These are phyloP conservation scores for Taenioides sp. DNA, from an alignment of 2,797 vertebrate species.

Conservation along the genomic window DNA sequence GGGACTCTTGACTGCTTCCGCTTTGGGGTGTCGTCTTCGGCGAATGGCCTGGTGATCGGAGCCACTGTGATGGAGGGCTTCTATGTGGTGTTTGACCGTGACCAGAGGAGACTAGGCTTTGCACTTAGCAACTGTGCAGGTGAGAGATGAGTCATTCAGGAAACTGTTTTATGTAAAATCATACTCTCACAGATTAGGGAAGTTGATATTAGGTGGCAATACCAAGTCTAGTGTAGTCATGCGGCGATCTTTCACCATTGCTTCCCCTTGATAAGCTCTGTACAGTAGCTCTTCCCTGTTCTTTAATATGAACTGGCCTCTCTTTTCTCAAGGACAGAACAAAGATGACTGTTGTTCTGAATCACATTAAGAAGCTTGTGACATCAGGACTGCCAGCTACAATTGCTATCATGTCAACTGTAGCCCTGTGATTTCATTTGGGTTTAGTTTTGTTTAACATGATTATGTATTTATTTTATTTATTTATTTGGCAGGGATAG, in stretches of 20 bases:
- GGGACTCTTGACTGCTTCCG: constrained; percentile 86
- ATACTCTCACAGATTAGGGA: background rate
- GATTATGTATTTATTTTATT: background rate
- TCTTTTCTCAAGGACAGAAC: constrained; percentile 27
- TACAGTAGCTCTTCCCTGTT: constrained; percentile 1
- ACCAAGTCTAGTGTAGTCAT: background rate
- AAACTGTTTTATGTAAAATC: background rate
- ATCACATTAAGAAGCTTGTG: constrained; percentile 30
- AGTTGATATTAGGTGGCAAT: background rate
- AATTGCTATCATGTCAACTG: constrained; percentile 12
- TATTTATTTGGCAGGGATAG: too few species aligned
- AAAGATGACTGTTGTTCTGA: constrained; percentile 52
- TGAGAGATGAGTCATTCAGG: constrained; percentile 53
- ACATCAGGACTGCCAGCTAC: constrained; percentile 16
- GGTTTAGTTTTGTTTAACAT: background rate
- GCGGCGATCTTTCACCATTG: background rate
- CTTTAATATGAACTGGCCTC: constrained; percentile 21
- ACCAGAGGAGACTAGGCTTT: constrained; percentile 87
- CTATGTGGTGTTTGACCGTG: constrained; percentile 92
- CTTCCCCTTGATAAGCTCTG: background rate
- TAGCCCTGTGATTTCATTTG: constrained; percentile 3
- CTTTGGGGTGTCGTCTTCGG: constrained; percentile 89
- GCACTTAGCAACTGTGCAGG: constrained; percentile 91
- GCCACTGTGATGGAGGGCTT: constrained; percentile 98
- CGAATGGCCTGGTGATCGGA: constrained; percentile 89